Conservation (phyloP, 2,888 invertebrate species). For the Andrena bicolor region DNA sequence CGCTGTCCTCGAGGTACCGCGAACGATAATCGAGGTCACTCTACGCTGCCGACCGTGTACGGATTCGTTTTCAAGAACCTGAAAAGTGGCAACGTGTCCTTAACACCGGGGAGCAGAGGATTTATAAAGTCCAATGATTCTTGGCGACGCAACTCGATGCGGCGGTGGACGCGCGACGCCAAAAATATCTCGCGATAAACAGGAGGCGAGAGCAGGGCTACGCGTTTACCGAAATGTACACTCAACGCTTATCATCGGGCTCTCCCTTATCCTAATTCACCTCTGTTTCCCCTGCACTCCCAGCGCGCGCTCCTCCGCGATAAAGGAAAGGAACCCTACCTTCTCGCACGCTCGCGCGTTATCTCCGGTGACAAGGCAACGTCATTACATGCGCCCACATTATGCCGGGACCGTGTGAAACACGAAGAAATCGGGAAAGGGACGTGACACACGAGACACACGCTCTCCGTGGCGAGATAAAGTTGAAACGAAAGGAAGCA, state of each 20-base stretch:
- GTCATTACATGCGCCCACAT: conserved; percentile 56
- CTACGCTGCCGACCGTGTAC: conserved; percentile 49
- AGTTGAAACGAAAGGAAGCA: conserved; percentile 49
- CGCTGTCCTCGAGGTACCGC: background rate
- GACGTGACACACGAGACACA: conserved; percentile 26
- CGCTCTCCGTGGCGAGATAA: conserved; percentile 47
- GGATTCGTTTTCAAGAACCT: conserved; percentile 64
- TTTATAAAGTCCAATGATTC: conserved; percentile 7
- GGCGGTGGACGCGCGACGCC: background rate
- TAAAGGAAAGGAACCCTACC: conserved; percentile 30
- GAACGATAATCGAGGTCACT: conserved; percentile 25
- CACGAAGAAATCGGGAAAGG: conserved; percentile 54
- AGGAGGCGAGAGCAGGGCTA: background rate
- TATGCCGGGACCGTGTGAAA: conserved; percentile 54
- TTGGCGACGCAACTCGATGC: background rate
- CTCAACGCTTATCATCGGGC: conserved; percentile 31
- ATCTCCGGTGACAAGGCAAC: conserved; percentile 53
- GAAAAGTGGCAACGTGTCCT: conserved; percentile 15
- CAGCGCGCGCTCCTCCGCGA: conserved; percentile 27
- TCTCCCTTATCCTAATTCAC: conserved; percentile 56
- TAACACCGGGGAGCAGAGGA: background rate
- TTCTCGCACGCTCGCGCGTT: conserved; percentile 13
- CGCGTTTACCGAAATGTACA: conserved; percentile 27
- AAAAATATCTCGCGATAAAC: conserved; percentile 44
- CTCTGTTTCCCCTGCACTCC: conserved; percentile 31